A percentile compares a stretch with the other conserved stretches of the same genome.
phyloP scores from a whole-genome alignment of 2,113 vertebrate species.

The Clarias gariepinus region DNA sequence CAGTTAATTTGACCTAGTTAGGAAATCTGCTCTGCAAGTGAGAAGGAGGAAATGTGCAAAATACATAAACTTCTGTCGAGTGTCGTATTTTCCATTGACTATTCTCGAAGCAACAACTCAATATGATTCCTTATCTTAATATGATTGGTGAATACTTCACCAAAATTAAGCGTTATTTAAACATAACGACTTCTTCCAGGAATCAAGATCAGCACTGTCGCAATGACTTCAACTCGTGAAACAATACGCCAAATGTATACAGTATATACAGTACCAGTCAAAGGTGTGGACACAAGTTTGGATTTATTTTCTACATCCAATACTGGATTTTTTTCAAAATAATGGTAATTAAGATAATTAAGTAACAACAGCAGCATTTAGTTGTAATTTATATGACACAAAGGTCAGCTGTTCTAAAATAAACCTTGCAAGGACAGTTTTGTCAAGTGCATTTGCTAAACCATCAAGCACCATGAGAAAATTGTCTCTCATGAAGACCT shows the following conservation, averaged over 20 bases:
- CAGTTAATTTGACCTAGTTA: background rate
- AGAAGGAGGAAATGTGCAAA: background rate
- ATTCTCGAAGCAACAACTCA: background rate
- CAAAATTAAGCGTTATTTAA: background rate
- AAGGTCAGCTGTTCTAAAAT: too few species aligned
- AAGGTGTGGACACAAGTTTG: too few species aligned
- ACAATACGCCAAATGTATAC: background rate
- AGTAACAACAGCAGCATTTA: too few species aligned
- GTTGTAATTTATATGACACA: too few species aligned
- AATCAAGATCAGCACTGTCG: background rate
- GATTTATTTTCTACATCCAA: too few species aligned
- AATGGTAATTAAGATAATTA: too few species aligned
- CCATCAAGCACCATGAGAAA: too few species aligned
- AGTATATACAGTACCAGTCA: too few species aligned
- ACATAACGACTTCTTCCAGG: background rate
- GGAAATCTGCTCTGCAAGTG: background rate
- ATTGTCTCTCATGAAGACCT: too few species aligned
- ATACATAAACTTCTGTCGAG: background rate
- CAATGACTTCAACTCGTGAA: background rate
- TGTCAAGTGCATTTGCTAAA: too few species aligned
- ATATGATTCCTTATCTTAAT: background rate
- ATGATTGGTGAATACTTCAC: background rate
- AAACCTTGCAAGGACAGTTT: too few species aligned
- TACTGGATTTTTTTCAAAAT: too few species aligned
- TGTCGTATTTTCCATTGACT: background rate